Percentiles rank a stretch among this genome's conserved stretches.
Conservation (phyloP, 2,888 invertebrate genomes). For the Didymodactylos carnosus region DNA sequence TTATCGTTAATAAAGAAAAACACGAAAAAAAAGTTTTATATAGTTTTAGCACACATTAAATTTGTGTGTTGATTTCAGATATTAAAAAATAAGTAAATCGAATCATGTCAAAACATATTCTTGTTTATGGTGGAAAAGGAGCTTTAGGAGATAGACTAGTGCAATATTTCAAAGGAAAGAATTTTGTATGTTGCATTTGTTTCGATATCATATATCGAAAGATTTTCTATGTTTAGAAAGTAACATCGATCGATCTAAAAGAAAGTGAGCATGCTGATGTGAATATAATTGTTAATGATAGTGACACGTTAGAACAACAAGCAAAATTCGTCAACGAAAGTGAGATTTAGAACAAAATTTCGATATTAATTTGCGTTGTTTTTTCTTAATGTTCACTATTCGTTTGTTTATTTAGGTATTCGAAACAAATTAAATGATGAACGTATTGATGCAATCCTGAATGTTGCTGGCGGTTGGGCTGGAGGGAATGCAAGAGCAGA, state of each 20-base stretch:
- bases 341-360: neutral
- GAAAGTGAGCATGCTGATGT: slow-evolving; percentile 4
- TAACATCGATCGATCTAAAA: slow-evolving; percentile 10
- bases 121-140: slow-evolving; percentile 10
- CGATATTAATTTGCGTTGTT: neutral
- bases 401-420: neutral
- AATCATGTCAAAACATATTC: neutral
- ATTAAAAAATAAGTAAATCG: neutral
- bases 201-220: neutral
- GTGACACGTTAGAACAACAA: neutral
- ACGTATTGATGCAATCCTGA: slow-evolving; percentile 79
- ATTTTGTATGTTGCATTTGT: neutral
- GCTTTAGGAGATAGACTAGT: slow-evolving; percentile 9
- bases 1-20: no score
- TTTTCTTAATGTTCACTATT: no score
- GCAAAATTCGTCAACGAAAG: slow-evolving; percentile 1
- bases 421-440: slow-evolving; percentile 35
- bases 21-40: no score
- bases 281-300: neutral
- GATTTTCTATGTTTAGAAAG: neutral
- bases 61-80: no score
- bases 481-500: slow-evolving; percentile 65
- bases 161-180: neutral
- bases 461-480: slow-evolving; percentile 97
- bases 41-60: no score